Conservation (phyloP, 2,888 invertebrate genomes). For the Emmelina monodactyla region DNA sequence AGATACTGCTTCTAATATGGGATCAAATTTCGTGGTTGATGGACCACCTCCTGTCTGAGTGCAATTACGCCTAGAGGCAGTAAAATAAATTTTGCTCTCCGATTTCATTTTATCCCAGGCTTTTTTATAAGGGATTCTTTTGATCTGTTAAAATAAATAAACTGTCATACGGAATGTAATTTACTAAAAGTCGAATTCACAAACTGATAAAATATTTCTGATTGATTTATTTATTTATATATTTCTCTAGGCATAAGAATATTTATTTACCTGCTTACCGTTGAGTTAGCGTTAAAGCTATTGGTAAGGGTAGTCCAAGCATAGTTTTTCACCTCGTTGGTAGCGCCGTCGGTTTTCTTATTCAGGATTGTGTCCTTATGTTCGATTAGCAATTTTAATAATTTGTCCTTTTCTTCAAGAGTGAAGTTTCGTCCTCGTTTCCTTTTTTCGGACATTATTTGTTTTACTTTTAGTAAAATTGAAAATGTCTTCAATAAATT, state of each 20-base stretch:
- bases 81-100: background rate
- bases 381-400: background rate
- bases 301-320: constrained; percentile 7
- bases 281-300: background rate
- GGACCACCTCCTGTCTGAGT: background rate
- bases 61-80: background rate
- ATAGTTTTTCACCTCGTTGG: constrained; percentile 7
- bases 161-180: no score
- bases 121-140: no score
- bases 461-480: no score
- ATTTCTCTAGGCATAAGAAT: no score
- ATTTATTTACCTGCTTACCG: constrained; percentile 5
- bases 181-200: no score
- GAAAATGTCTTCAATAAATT: no score
- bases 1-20: background rate
- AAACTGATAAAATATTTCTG: no score
- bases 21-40: background rate
- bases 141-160: no score
- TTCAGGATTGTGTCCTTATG: constrained; percentile 8
- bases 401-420: background rate
- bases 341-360: constrained; percentile 8
- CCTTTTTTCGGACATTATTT: no score
- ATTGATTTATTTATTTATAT: no score
- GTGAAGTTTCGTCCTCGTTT: no score
- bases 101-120: constrained; percentile 9